phyloP scores from a whole-genome alignment of 53 echinoderm and acorn worm genomes.

The Apostichopus leukothele region DNA sequence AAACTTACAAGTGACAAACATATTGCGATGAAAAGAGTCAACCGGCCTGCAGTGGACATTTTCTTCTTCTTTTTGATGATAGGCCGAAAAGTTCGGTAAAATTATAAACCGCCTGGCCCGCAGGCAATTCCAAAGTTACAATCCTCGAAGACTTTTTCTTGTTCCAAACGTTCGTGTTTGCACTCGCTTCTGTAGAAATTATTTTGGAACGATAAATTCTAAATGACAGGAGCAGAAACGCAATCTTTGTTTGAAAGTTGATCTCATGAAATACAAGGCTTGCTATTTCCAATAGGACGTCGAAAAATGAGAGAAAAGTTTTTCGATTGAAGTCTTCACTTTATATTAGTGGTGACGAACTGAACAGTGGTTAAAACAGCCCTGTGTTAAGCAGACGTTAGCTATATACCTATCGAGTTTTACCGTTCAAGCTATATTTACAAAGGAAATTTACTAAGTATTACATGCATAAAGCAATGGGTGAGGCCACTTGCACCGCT shows the following conservation, averaged over 20 bases:
- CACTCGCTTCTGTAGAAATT: background rate
- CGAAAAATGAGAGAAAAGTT: background rate
- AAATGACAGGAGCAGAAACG: background rate
- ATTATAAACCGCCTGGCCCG: background rate
- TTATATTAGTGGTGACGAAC: background rate
- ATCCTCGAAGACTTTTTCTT: background rate
- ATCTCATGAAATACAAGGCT: background rate
- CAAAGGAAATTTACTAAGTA: background rate
- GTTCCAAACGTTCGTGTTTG: background rate
- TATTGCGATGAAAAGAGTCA: background rate
- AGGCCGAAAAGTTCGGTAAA: background rate
- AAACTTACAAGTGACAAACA: background rate
- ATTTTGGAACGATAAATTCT: background rate
- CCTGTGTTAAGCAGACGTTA: background rate
- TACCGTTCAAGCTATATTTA: background rate
- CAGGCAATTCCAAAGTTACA: background rate
- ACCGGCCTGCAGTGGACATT: background rate
- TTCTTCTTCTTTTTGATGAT: background rate
- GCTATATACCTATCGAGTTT: background rate
- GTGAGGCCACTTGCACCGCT: background rate
- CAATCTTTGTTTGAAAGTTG: background rate
- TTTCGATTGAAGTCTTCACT: background rate
- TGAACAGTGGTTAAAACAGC: background rate
- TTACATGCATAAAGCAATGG: background rate
- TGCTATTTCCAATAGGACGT: background rate